Evolutionary conservation across 2,888 invertebrate species (phyloP), one percentile per base, ranked within the genome.

Genomic region (Synergus umbraculus): DNA sequence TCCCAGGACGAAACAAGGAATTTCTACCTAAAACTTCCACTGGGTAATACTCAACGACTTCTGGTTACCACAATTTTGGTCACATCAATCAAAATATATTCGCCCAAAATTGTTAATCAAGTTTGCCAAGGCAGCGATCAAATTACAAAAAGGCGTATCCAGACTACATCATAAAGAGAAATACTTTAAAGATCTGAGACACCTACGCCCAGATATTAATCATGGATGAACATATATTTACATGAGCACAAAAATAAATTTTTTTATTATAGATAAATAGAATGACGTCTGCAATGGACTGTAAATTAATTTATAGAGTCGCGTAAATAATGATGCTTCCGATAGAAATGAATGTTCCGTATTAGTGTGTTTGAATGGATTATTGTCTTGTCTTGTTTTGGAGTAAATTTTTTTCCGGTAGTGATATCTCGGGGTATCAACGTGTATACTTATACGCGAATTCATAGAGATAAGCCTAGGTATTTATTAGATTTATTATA

Each of bases 301-400:
- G 73, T 73, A 73, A 73, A 73, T 73, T 73, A 73, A 73, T 73
- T 73, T 73, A 54, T 54, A 67, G 49, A 73, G 73, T 73, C 73
- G 73, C 73, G 73, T 73, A 73, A 73, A 73, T 69, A 73, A 37
- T 66, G 66, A 44, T 54, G 73, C 73, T 73, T 73, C 54, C 73
- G 73, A 73, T 54, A 58, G 73, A 73, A 73, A 58, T 73, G 54
- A 73, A 73, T 73, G 73, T 73, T 54, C 49, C 73, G 49, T 54
- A 58, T 58, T 58, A 41, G 73, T 73, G 49, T 73, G 73, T 73
- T 73, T 54, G 73, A 54, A 73, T 73, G 73, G 54, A 73, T 37
- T 73, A 73, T 54, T 73, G 73, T 73, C 54, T 73, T 41, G 49
- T 73, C 73, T 41, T 41, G 49, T 73, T 54, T 41, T 54, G 41